These are phyloP conservation scores for Ovis aries DNA, from an alignment of 2,113 vertebrate genomes.

Conservation along the genomic window DNA sequence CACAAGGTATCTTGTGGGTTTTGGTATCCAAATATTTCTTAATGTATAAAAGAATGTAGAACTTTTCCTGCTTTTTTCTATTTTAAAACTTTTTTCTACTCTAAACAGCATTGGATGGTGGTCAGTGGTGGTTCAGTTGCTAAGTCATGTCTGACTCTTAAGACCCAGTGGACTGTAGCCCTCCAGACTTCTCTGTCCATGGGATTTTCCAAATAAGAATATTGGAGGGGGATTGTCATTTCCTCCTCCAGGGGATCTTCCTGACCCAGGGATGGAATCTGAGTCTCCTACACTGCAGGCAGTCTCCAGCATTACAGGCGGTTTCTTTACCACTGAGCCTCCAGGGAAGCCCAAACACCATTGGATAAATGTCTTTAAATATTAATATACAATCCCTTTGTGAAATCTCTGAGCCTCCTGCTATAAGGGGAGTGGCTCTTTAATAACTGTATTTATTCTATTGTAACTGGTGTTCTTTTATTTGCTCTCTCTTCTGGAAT, in stretches of 20 bases:
- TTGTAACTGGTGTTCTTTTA: background rate
- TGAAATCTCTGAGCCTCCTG: background rate
- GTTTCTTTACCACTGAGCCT: background rate
- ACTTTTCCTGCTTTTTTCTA: background rate
- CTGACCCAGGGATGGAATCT: background rate
- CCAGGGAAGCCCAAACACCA: background rate
- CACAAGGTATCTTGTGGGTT: background rate
- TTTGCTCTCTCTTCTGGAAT: background rate
- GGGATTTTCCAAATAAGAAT: background rate
- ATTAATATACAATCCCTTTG: background rate
- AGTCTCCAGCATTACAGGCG: background rate
- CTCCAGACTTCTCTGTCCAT: background rate
- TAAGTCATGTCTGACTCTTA: background rate
- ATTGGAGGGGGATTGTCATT: background rate
- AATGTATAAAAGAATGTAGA: background rate
- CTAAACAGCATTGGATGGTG: background rate
- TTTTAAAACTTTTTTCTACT: background rate
- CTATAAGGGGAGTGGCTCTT: background rate
- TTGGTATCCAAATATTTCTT: background rate
- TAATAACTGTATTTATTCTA: background rate
- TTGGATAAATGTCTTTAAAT: background rate
- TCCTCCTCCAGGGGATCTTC: background rate
- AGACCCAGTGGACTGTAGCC: background rate
- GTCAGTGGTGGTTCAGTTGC: background rate
- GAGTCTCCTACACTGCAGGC: background rate